Percentiles rank a stretch among this genome's conserved stretches.
Evolutionary conservation across 2,888 invertebrate species (phyloP).

Genomic region (Petrolisthes cinctipes): DNA sequence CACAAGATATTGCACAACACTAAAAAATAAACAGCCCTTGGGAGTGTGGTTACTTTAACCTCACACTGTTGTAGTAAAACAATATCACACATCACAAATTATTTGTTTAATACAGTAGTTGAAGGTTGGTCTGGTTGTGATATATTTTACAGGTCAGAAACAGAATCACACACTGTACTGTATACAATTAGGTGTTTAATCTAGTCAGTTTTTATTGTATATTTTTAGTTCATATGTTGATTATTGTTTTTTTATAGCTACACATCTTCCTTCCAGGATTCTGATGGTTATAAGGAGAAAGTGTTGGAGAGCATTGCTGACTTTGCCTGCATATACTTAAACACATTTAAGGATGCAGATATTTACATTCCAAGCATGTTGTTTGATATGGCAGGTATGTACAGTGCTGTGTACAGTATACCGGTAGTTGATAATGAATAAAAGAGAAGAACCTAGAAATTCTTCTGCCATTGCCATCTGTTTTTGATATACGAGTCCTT

Average conservation of each 20-base stretch:
- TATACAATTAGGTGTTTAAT: neutral
- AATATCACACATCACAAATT: too few species aligned
- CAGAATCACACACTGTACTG: neutral
- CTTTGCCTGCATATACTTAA: constrained; percentile 36
- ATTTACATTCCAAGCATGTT: constrained; percentile 36
- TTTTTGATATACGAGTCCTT: neutral
- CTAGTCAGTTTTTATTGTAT: neutral
- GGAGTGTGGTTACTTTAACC: too few species aligned
- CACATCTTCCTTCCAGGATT: neutral
- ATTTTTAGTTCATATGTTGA: neutral
- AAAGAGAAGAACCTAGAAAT: neutral
- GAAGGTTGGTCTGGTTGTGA: too few species aligned
- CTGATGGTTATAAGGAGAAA: constrained; percentile 28
- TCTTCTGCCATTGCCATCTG: neutral
- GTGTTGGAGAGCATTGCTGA: constrained; percentile 25
- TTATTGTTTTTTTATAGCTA: constrained; percentile 15
- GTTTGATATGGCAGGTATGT: constrained; percentile 34
- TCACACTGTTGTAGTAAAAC: too few species aligned
- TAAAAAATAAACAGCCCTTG: too few species aligned
- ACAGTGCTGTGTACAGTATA: neutral
- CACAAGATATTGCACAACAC: too few species aligned
- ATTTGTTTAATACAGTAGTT: too few species aligned
- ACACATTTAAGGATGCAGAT: constrained; percentile 14
- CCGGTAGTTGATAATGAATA: neutral
- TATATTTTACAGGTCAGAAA: too few species aligned